Conservation (phyloP, 2,797 vertebrate species). For the Scyliorhinus canicula region DNA sequence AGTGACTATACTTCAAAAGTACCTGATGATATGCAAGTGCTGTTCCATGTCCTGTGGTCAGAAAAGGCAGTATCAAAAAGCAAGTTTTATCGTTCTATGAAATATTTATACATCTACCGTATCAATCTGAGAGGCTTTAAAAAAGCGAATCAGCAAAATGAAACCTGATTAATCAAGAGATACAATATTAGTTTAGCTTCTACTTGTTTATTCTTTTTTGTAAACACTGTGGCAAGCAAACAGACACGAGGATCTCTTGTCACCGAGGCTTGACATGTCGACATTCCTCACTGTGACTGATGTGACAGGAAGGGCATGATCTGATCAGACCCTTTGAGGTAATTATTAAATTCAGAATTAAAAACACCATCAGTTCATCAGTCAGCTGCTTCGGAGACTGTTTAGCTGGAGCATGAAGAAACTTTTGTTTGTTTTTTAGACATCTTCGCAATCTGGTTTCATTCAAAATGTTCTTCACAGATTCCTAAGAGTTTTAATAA, state of each 20-base stretch:
- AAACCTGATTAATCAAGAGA: not conserved
- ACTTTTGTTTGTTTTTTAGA: not conserved
- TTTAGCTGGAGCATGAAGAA: not conserved
- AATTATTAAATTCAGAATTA: constrained; percentile 28
- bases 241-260: not conserved
- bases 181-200: not conserved
- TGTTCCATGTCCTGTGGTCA: too few relatives aligned
- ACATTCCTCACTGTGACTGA: constrained; percentile 8
- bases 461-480: constrained; percentile 11
- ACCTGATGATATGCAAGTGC: not conserved
- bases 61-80: not conserved
- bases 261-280: not conserved
- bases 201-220: not conserved
- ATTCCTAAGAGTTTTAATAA: not conserved
- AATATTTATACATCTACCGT: not conserved
- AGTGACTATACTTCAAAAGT: not conserved
- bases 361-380: constrained; percentile 8
- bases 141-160: not conserved
- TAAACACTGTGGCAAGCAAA: not conserved
- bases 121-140: not conserved
- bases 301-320: not conserved
- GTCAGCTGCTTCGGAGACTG: not conserved
- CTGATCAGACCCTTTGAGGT: not conserved
- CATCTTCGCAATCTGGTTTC: not conserved
- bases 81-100: not conserved